phyloP scores from a whole-genome alignment of 2,113 vertebrate species.

The Upupa epops region DNA sequence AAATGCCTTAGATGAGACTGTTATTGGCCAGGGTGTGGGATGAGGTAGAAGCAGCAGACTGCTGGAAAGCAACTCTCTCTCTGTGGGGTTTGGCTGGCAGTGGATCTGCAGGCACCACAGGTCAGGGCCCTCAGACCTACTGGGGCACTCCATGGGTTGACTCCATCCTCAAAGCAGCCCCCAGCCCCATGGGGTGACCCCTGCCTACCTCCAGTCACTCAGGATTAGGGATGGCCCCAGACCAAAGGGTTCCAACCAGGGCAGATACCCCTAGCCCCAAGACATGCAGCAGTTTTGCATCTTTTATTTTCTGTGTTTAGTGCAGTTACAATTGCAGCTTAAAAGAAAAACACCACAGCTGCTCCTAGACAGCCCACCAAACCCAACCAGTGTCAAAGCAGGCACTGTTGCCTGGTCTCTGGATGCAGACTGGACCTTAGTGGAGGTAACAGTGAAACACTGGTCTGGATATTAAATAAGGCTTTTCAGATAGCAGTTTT shows the following conservation, averaged over 20 bases:
- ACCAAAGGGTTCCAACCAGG: too few species aligned
- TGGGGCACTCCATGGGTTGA: background rate
- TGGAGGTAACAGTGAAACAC: background rate
- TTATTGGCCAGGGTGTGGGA: background rate
- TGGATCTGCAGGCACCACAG: accelerated
- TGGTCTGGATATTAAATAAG: background rate
- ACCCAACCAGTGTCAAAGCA: background rate
- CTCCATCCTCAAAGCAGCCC: background rate
- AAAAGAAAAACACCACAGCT: accelerated
- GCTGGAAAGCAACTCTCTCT: background rate
- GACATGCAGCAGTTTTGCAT: too few species aligned
- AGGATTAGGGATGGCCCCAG: background rate
- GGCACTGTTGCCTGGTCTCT: background rate
- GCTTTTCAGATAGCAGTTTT: background rate
- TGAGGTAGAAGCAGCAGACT: background rate
- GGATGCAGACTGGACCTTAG: accelerated
- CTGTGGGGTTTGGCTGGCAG: background rate
- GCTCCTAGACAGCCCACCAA: background rate
- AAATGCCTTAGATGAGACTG: background rate
- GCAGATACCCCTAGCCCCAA: accelerated
- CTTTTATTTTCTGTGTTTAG: background rate
- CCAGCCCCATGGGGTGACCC: background rate
- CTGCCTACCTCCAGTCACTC: background rate
- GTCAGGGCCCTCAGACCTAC: background rate
- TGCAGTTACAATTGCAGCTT: background rate